These are phyloP conservation scores for Aleiodes alternator DNA, from an alignment of 2,888 invertebrate genomes.

Conservation along the genomic window DNA sequence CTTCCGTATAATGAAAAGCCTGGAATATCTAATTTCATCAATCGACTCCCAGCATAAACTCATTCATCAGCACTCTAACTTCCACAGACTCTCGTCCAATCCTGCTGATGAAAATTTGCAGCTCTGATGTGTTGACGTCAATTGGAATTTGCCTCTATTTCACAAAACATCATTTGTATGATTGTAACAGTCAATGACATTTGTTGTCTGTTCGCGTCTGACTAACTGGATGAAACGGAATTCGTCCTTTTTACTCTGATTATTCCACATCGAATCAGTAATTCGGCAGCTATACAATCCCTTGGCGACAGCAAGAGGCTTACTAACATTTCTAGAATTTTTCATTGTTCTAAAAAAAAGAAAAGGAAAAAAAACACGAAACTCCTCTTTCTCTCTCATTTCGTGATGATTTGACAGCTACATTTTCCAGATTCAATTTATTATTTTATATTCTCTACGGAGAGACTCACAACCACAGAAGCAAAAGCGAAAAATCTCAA, in stretches of 20 bases:
- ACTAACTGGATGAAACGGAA: neutral
- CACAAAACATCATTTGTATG: neutral
- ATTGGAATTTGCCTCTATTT: neutral
- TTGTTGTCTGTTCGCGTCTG: neutral
- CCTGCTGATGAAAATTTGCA: too few relatives aligned
- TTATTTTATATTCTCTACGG: too few relatives aligned
- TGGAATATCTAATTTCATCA: too few relatives aligned
- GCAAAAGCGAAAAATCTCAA: neutral
- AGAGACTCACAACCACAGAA: neutral
- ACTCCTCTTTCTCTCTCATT: too few relatives aligned
- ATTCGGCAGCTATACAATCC: neutral
- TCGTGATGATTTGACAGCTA: too few relatives aligned
- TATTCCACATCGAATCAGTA: conserved; percentile 2
- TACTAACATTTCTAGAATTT: neutral
- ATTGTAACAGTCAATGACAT: conserved; percentile 5
- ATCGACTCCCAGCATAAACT: too few relatives aligned
- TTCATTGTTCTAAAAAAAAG: too few relatives aligned
- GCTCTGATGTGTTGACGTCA: too few relatives aligned
- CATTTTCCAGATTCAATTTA: too few relatives aligned
- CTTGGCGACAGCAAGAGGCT: neutral
- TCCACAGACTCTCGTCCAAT: too few relatives aligned
- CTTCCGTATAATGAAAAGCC: neutral
- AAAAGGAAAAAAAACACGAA: too few relatives aligned
- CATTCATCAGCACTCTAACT: too few relatives aligned
- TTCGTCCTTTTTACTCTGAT: conserved; percentile 5